Evolutionary conservation across 2,888 invertebrate genomes (phyloP), one percentile per base, ranked within the genome.

Genomic region (Troilus luridus): DNA sequence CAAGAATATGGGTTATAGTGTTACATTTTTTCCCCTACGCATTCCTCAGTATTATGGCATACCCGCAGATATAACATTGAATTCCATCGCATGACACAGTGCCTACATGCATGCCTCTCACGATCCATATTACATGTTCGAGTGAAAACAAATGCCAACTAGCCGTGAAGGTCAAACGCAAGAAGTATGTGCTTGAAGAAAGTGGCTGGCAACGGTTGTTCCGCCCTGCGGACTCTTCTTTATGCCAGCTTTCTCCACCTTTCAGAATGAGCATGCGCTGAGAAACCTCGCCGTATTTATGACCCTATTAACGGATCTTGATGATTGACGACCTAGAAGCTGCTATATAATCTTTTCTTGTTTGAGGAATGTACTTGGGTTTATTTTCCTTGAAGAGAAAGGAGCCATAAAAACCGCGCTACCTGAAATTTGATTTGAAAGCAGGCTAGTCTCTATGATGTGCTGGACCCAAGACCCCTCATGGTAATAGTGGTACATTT

Each of bases 101-200:
- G 3, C 7, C 5, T 77, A 41, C 17, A 7, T 17, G 0, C 27
- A 77, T 77, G 5, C 3, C 24, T 24, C 6, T 6, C 72, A 77
- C 27, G 27, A 41, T 77, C 41, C 17, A 9, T 17, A 77, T 77
- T 19, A 41, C 72, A 77, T 41, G 17, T 41, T 12, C 17, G 17
- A 27, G 72, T 41, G 72, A 77, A 77, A 77, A 77, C 17, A 77
- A 41, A 41, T 77, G 27, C 41, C 27, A 77, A 77, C 72, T 17
- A 77, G 72, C 72, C 72, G 72, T 77, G 72, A 77, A 77, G 72
- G 72, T 77, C 72, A 77, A 21, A 1, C 14, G 17, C 8, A 17
- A 19, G 72, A 77, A 77, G 27, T 77, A 77, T 77, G 72, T 41
- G 72, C 72, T 77, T 77, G 41, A 77, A 77, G 72, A 77, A 77